A percentile compares a stretch with the other conserved stretches of the same genome.
Evolutionary conservation across 2,888 invertebrate genomes (phyloP).

Genomic region (Ptychoptera albimana): DNA sequence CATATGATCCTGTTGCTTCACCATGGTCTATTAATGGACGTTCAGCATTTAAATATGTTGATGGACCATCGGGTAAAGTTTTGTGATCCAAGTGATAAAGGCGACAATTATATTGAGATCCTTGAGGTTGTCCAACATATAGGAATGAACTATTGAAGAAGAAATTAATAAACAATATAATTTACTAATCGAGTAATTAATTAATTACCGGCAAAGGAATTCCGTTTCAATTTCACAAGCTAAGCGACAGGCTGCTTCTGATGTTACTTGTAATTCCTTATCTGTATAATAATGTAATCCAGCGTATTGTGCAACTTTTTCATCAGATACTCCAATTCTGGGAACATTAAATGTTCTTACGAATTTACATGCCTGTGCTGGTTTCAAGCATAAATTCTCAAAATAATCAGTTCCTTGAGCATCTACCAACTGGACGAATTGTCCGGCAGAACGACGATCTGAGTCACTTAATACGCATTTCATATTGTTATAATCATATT

Average conservation of each 20-base stretch:
- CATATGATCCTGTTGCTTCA: slow-evolving; percentile 76
- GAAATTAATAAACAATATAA: slow-evolving; percentile 36
- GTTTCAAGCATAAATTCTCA: slow-evolving; percentile 81
- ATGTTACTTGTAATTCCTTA: slow-evolving; percentile 81
- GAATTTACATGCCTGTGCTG: slow-evolving; percentile 75
- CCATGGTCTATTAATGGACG: slow-evolving; percentile 83
- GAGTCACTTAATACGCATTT: slow-evolving; percentile 83
- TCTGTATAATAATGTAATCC: slow-evolving; percentile 85
- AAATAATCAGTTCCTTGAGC: slow-evolving; percentile 65
- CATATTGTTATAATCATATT: slow-evolving; percentile 86
- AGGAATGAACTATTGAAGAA: slow-evolving; percentile 39
- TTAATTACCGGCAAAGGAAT: slow-evolving; percentile 57
- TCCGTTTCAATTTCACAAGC: slow-evolving; percentile 88
- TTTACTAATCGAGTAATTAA: slow-evolving; percentile 40
- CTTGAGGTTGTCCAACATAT: slow-evolving; percentile 48
- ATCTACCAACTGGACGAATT: slow-evolving; percentile 79
- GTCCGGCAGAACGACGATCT: slow-evolving; percentile 73
- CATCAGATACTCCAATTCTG: slow-evolving; percentile 76
- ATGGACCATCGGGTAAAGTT: slow-evolving; percentile 81
- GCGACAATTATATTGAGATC: slow-evolving; percentile 76
- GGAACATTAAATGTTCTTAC: slow-evolving; percentile 65
- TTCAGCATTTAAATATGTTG: slow-evolving; percentile 78
- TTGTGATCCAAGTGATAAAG: slow-evolving; percentile 85
- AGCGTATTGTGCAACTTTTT: slow-evolving; percentile 84
- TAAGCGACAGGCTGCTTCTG: slow-evolving; percentile 72